Conservation (phyloP, 2,888 invertebrate genomes). For the Metallyticus violacea region DNA sequence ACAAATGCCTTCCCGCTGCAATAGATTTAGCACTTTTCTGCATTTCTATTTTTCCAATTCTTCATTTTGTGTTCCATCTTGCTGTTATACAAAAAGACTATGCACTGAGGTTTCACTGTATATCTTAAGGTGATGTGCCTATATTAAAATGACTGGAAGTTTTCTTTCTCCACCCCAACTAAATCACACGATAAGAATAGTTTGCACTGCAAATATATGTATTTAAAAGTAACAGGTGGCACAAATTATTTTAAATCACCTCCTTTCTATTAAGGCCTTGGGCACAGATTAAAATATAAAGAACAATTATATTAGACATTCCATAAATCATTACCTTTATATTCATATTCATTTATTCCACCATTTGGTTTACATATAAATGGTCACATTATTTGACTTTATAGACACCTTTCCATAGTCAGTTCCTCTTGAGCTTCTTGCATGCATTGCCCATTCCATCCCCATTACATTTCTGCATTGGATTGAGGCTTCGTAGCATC, state of each 20-base stretch:
- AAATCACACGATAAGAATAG: neutral
- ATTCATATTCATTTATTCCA: no score
- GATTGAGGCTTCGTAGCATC: conserved; percentile 47
- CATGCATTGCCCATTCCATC: conserved; percentile 35
- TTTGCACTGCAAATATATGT: neutral
- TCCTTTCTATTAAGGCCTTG: no score
- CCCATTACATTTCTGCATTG: conserved; percentile 27
- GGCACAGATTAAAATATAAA: neutral
- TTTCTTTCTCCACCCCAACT: neutral
- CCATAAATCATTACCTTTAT: neutral
- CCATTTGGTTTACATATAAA: no score
- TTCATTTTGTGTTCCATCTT: no score
- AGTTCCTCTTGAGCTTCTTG: conserved; percentile 30
- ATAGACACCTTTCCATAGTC: neutral
- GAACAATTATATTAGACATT: neutral
- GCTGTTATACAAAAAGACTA: no score
- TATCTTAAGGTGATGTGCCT: no score
- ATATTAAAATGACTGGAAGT: neutral
- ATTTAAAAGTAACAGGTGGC: no score
- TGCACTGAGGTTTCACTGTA: no score
- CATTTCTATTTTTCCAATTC: no score
- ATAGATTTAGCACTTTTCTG: no score
- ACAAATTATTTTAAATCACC: neutral
- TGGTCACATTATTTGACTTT: neutral
- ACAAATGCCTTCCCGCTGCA: no score